Base-by-base conservation (phyloP, 2,113 vertebrate genomes). In the Pluvianellus socialis region DNA sequence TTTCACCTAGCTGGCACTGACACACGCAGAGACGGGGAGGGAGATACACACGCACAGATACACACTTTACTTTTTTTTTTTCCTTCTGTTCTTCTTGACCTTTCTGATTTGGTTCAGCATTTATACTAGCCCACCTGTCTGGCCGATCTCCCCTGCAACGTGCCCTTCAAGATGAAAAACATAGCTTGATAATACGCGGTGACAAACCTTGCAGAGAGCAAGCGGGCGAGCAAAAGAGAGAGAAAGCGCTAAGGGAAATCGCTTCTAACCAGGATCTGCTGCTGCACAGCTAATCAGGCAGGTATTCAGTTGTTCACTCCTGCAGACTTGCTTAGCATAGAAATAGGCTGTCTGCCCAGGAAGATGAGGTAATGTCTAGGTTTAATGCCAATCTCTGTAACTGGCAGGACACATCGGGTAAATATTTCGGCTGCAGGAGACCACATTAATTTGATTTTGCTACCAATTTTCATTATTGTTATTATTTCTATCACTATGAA, bases 301-400 rank as follows among this genome's bases (percentile, higher is more conserved):
- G 98, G 99, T 99, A 99, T 98, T 98, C 98, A 98, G 98, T 98
- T 98, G 97, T 98, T 98, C 98, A 97, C 98, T 99, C 98, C 98
- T 98, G 98, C 98, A 98, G 98, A 98, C 98, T 99, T 98, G 99
- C 98, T 99, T 99, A 99, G 98, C 98, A 98, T 99, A 98, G 98
- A 99, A 99, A 99, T 99, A 98, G 98, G 98, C 98, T 98, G 98
- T 98, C 98, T 98, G 99, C 99, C 99, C 98, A 98, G 98, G 98
- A 98, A 98, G 98, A 99, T 99, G 99, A 99, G 98, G 99, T 99
- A 99, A 99, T 99, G 99, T 99, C 99, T 99, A 98, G 98, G 98
- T 99, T 99, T 98, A 99, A 99, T 99, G 99, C 98, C 99, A 99
- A 99, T 98, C 98, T 98, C 98, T 98, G 97, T 98, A 98, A 98